A percentile compares a stretch with the other conserved stretches of the same genome.
Evolutionary conservation across 2,113 vertebrate genomes (phyloP).

Genomic region (Aptenodytes patagonicus): DNA sequence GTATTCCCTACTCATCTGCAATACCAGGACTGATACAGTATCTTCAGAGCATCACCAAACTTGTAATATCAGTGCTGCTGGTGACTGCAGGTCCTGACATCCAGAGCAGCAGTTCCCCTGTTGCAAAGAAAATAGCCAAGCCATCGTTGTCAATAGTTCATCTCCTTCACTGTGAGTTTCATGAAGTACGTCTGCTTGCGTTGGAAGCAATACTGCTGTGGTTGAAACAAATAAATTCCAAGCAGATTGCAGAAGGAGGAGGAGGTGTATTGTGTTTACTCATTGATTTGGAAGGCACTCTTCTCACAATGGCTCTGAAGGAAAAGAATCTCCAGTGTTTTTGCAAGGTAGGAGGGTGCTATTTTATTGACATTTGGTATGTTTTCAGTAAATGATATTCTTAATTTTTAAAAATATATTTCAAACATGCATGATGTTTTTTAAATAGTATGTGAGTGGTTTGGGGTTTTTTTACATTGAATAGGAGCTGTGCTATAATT

Average conservation of each 20-base stretch:
- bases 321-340: conserved; percentile 87
- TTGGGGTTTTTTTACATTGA: neutral
- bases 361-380: neutral
- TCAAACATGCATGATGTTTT: neutral
- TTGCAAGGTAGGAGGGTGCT: conserved; percentile 78
- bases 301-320: conserved; percentile 78
- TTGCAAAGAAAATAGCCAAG: neutral
- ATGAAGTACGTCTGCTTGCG: conserved; percentile 83
- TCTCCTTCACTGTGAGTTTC: conserved; percentile 79
- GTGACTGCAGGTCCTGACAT: conserved; percentile 23
- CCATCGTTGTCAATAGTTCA: conserved; percentile 43
- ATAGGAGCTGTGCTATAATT: neutral
- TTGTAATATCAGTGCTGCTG: conserved; percentile 69
- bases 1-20: conserved; percentile 27
- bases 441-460: neutral
- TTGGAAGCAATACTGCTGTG: conserved; percentile 78
- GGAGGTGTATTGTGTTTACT: conserved; percentile 50
- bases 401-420: neutral
- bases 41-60: conserved; percentile 84
- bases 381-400: neutral
- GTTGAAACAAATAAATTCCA: conserved; percentile 43
- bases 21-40: conserved; percentile 85
- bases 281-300: conserved; percentile 61
- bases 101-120: conserved; percentile 4
- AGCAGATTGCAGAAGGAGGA: neutral